phyloP scores from a whole-genome alignment of 2,113 vertebrate species.

The Stictonetta naevosa region DNA sequence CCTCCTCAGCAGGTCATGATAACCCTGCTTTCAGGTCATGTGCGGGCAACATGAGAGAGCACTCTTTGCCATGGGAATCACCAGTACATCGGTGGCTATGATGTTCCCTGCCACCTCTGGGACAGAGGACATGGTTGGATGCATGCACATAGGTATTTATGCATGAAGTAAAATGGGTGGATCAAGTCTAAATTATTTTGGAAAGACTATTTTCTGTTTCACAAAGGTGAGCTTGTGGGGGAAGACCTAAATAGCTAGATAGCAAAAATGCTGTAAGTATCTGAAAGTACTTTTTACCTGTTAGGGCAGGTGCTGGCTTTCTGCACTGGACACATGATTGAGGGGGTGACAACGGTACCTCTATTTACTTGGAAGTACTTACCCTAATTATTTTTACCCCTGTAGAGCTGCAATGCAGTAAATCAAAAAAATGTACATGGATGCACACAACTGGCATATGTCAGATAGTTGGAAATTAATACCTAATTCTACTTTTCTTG shows the following conservation, averaged over 20 bases:
- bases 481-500: neutral
- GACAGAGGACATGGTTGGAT: neutral
- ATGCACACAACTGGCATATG: accelerated
- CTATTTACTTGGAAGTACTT: neutral
- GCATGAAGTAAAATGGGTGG: neutral
- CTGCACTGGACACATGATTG: neutral
- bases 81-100: neutral
- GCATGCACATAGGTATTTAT: neutral
- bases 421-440: neutral
- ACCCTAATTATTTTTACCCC: neutral
- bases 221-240: neutral
- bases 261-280: neutral
- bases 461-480: neutral
- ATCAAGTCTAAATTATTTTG: neutral
- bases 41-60: neutral
- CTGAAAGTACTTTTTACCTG: neutral
- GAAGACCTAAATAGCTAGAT: neutral
- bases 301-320: neutral
- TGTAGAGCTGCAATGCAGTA: neutral
- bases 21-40: neutral
- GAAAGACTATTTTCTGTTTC: neutral
- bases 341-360: neutral
- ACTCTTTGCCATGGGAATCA: neutral
- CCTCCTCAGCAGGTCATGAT: neutral
- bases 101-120: neutral